These are phyloP conservation scores for Hydropsyche tenuis DNA, from an alignment of 1,140 invertebrate genomes.

Conservation along the genomic window DNA sequence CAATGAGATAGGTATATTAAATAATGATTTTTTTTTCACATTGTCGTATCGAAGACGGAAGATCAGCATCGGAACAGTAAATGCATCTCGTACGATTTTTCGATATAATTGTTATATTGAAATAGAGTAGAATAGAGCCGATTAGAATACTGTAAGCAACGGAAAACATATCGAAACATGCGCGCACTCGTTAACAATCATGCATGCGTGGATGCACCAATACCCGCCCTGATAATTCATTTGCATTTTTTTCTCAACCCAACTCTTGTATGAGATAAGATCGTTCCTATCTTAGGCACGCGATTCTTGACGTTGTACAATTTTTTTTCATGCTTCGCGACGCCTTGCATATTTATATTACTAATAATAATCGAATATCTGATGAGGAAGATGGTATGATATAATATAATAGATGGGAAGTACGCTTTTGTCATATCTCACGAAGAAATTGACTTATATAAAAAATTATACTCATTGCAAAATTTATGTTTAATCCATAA, in stretches of 20 bases:
- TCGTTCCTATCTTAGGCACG: conserved; percentile 21
- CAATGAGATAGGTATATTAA: no score
- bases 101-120: conserved; percentile 30
- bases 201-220: conserved; percentile 34
- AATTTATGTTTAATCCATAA: no score
- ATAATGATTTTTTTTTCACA: conserved; percentile 13
- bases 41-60: background rate
- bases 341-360: conserved; percentile 25
- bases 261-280: conserved; percentile 18
- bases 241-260: conserved; percentile 14
- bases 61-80: conserved; percentile 11
- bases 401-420: no score
- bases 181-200: background rate
- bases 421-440: no score
- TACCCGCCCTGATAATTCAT: conserved; percentile 24
- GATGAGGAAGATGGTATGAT: no score
- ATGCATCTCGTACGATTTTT: background rate
- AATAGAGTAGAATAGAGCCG: conserved; percentile 3
- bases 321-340: conserved; percentile 24
- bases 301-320: conserved; percentile 10
- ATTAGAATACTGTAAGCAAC: conserved; percentile 32
- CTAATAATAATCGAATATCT: background rate
- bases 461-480: no score
- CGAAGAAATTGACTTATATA: no score
- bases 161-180: conserved; percentile 32